Conservation (phyloP, 2,888 invertebrate species). For the Anoncus sp. region DNA sequence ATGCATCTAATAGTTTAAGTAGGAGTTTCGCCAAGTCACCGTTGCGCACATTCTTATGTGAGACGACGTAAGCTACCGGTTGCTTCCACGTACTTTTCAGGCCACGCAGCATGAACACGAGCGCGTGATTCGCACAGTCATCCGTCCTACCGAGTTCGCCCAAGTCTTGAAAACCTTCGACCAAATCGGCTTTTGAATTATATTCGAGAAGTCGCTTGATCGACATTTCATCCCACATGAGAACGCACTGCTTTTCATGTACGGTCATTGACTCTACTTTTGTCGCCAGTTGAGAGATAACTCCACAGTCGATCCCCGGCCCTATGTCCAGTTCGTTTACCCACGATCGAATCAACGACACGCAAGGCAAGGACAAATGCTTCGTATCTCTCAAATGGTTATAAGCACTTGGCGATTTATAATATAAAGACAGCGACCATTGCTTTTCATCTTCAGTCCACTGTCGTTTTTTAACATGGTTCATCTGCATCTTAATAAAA, state of each 20-base stretch:
- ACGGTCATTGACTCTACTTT: conserved; percentile 69
- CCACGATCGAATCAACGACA: conserved; percentile 63
- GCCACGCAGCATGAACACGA: conserved; percentile 70
- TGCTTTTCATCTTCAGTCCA: conserved; percentile 71
- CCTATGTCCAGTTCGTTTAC: conserved; percentile 67
- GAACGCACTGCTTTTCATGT: no score
- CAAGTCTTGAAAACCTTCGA: no score
- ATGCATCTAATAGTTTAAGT: conserved; percentile 48
- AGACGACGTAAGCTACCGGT: conserved; percentile 67
- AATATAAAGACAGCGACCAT: conserved; percentile 70
- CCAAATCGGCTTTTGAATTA: conserved; percentile 62
- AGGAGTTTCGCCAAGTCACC: conserved; percentile 28
- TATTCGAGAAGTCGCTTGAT: conserved; percentile 67
- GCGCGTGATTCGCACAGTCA: conserved; percentile 66
- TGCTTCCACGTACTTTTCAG: conserved; percentile 68
- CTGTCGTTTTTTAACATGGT: conserved; percentile 51
- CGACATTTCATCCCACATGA: no score
- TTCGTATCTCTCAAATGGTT: conserved; percentile 65
- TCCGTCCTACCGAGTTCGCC: no score
- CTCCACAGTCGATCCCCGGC: conserved; percentile 68
- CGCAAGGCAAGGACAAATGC: conserved; percentile 68
- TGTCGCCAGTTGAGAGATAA: no score
- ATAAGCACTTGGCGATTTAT: conserved; percentile 73
- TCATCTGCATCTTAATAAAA: no score
- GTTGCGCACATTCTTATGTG: conserved; percentile 56